Evolutionary conservation across 2,113 vertebrate genomes (phyloP).

Genomic region (Tachuris rubrigastra): DNA sequence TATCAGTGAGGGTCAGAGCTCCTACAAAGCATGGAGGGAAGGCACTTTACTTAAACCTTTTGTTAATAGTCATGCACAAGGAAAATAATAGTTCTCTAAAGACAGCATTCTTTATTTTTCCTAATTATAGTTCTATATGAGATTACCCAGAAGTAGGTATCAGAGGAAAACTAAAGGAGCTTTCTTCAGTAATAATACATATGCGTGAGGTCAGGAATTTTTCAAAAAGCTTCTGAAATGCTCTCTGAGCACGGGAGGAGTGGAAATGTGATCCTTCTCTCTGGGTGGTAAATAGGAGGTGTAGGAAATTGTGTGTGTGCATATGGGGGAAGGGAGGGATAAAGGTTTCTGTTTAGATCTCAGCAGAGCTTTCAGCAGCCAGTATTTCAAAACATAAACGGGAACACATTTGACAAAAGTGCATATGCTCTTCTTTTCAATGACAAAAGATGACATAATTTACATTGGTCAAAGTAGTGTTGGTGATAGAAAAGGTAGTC

Average conservation of each 20-base stretch:
- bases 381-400: background rate
- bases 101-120: background rate
- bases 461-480: background rate
- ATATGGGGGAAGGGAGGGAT: background rate
- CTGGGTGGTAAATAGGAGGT: slow-evolving; percentile 49
- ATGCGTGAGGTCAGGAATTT: slow-evolving; percentile 52
- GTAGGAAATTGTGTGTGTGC: slow-evolving; percentile 13
- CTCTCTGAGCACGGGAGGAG: background rate
- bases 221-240: slow-evolving; percentile 33
- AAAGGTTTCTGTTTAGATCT: background rate
- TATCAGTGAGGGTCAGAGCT: background rate
- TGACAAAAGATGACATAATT: background rate
- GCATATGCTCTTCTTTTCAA: background rate
- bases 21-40: background rate
- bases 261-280: slow-evolving; percentile 37
- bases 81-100: slow-evolving; percentile 5
- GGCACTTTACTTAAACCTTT: background rate
- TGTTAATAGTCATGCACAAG: background rate
- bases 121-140: slow-evolving; percentile 1
- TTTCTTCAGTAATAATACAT: background rate
- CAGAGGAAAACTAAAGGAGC: slow-evolving; percentile 24
- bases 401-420: background rate
- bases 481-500: background rate
- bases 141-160: background rate
- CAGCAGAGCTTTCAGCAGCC: slow-evolving; percentile 27